A percentile compares a stretch with the other conserved stretches of the same genome.
These are phyloP conservation scores for Ephialtes manifestator DNA, from an alignment of 2,888 invertebrate genomes.

Conservation along the genomic window DNA sequence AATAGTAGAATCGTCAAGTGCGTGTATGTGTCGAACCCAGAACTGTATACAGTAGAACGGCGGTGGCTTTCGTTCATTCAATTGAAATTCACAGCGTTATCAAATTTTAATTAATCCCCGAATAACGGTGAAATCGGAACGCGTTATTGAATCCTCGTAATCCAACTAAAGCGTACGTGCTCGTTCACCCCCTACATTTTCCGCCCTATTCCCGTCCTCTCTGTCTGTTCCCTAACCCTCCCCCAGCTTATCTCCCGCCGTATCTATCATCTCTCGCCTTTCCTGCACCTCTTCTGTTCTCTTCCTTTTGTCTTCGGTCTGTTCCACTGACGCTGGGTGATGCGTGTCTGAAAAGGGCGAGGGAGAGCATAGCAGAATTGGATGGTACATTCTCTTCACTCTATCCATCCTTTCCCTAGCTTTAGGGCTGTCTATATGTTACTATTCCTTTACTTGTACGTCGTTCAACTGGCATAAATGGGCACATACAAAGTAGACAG, in stretches of 20 bases:
- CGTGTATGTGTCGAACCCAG: neutral
- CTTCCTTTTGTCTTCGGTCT: constrained; percentile 45
- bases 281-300: neutral
- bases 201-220: constrained; percentile 30
- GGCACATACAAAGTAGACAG: neutral
- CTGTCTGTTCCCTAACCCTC: neutral
- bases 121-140: constrained; percentile 67
- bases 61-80: constrained; percentile 61
- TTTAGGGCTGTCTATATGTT: neutral
- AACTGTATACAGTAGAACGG: constrained; percentile 16
- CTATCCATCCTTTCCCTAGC: constrained; percentile 1
- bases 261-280: constrained; percentile 32
- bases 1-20: neutral
- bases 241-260: neutral
- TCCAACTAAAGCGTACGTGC: constrained; percentile 71
- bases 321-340: constrained; percentile 33
- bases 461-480: neutral
- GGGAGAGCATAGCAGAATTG: constrained; percentile 1
- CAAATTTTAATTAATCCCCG: constrained; percentile 79
- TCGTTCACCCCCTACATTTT: constrained; percentile 30
- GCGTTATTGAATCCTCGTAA: constrained; percentile 72
- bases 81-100: constrained; percentile 77
- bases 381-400: constrained; percentile 14
- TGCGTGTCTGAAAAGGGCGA: constrained; percentile 2
- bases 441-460: neutral